Base-by-base conservation (phyloP, 2,797 vertebrate species). In the Dipus sagitta region DNA sequence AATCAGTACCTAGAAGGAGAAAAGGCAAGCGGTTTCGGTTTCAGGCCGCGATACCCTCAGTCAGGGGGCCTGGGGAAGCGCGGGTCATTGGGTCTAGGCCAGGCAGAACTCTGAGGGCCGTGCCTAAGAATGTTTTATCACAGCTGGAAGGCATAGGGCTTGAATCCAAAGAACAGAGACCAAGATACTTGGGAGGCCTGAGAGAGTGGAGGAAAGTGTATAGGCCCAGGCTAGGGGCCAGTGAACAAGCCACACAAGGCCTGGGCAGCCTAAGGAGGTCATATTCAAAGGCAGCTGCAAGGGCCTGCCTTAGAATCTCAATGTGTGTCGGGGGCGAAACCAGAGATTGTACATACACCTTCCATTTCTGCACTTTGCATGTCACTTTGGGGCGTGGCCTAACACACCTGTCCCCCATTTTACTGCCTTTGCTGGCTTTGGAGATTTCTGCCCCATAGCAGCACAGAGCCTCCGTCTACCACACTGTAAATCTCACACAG, bases 351-450 rank as follows among this genome's bases (percentile, higher is more conserved):
- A 20, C 47, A 23, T n/a, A 58, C 10, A 28, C 70, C 78, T 47
- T 6, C 23, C 21, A 11, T 21, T 2, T 52, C 6, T 12, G 1
- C 0, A 3, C 54, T 42, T 67, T 3, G 34, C 6, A 30, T 68
- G 26, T 70, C 9, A n/a, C 42, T 76, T 54, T 47, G 26, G 77
- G 86, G 26, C 58, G 26, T 64, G 24, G 52, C 65, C 47, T 23
- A 4, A 24, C n/a, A 6, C 24, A 42, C 64, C 32, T 74, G 28
- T 6, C 11, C 13, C n/a, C 26, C 26, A 7, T 47, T 0, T 5
- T 38, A 11, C 24, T 0, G 26, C 21, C 52, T 68, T 34, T 21
- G 18, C 54, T 67, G 6, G 24, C 24, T 62, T 42, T 34, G 32
- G 24, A 32, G 32, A 38, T 24, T 42, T 87, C 67, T 23, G 21